A percentile compares a stretch with the other conserved stretches of the same genome.
Conservation (phyloP, 1,140 invertebrate species). For the Drosophila persimilis region DNA sequence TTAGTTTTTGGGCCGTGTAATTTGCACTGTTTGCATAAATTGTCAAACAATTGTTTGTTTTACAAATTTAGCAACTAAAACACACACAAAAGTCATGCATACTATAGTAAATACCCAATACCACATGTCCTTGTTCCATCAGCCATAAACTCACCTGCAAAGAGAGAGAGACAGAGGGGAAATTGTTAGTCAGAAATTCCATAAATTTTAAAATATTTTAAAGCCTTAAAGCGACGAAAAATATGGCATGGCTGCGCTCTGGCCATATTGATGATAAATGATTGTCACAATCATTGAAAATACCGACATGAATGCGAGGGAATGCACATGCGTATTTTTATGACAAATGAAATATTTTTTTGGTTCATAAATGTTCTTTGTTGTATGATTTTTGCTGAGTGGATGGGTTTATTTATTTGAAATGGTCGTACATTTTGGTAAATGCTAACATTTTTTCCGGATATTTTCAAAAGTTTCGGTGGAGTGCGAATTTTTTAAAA, state of each 20-base stretch:
- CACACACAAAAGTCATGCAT: constrained; percentile 12
- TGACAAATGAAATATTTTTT: no score
- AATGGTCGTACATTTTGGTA: no score
- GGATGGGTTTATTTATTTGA: no score
- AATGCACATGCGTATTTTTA: no score
- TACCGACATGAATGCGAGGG: no score
- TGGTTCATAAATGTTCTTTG: no score
- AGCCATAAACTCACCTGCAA: constrained; percentile 61
- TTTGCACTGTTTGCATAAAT: constrained; percentile 44
- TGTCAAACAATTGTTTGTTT: constrained; percentile 59
- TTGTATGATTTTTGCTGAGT: no score
- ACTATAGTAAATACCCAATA: constrained; percentile 19
- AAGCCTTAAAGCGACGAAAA: constrained; percentile 23
- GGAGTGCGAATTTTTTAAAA: no score
- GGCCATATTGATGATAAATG: no score
- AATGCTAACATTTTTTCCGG: no score
- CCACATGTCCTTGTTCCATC: constrained; percentile 20
- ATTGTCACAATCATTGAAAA: no score
- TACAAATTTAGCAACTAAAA: constrained; percentile 30
- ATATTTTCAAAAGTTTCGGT: no score
- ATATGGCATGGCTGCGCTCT: not conserved
- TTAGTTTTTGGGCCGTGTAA: constrained; percentile 19
- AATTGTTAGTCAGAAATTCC: constrained; percentile 27
- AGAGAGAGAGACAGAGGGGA: constrained; percentile 21
- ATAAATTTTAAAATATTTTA: constrained; percentile 12